Evolutionary conservation across 2,888 invertebrate genomes (phyloP).

Genomic region (Dasypolia templi): DNA sequence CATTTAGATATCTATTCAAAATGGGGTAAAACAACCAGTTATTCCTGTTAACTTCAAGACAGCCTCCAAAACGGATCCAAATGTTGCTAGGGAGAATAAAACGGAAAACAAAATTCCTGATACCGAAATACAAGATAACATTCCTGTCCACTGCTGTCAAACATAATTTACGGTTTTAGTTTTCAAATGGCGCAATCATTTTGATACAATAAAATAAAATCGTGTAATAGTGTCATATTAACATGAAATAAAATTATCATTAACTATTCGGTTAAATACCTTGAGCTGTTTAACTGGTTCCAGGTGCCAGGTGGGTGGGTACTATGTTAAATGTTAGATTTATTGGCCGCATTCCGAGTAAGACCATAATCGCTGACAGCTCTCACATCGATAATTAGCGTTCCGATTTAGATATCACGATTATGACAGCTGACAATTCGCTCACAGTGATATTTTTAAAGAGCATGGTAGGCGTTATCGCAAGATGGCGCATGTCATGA

Average conservation of each 20-base stretch:
- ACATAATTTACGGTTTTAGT: constrained; percentile 18
- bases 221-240: constrained; percentile 17
- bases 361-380: too few relatives aligned
- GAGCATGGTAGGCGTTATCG: too few relatives aligned
- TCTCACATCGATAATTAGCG: too few relatives aligned
- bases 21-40: not conserved
- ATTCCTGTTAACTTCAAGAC: not conserved
- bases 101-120: not conserved
- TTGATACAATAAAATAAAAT: constrained; percentile 10
- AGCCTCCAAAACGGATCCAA: constrained; percentile 9
- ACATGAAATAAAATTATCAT: constrained; percentile 48
- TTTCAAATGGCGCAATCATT: constrained; percentile 1
- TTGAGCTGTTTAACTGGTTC: constrained; percentile 26
- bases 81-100: constrained; percentile 2
- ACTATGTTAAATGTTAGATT: constrained; percentile 27
- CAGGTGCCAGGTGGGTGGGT: constrained; percentile 12
- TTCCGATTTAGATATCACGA: too few relatives aligned
- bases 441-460: too few relatives aligned
- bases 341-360: too few relatives aligned
- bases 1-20: not conserved
- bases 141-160: not conserved
- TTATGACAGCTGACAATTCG: too few relatives aligned
- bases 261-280: constrained; percentile 38
- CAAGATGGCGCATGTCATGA: too few relatives aligned
- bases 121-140: not conserved